phyloP scores from a whole-genome alignment of 2,113 vertebrate species.

The Petrocephalus microphthalmus region DNA sequence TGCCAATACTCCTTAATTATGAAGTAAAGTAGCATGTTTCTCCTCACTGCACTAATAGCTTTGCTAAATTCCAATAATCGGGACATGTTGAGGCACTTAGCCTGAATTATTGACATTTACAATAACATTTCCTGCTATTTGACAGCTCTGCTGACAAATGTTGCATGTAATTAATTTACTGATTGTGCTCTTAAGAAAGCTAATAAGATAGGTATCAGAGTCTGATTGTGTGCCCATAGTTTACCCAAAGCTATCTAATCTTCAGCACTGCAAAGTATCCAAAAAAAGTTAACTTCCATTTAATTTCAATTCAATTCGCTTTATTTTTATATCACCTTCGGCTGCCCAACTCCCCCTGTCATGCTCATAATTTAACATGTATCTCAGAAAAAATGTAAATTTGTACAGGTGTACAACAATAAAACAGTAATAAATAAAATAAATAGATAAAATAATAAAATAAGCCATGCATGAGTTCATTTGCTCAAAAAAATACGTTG shows the following conservation, averaged over 20 bases:
- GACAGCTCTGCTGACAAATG: neutral
- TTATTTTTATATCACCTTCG: neutral
- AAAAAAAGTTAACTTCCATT: neutral
- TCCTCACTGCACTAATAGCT: neutral
- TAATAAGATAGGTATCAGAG: neutral
- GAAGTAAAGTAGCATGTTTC: neutral
- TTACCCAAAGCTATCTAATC: neutral
- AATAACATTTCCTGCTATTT: neutral
- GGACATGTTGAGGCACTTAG: neutral
- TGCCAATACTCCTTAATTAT: neutral
- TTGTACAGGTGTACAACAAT: neutral
- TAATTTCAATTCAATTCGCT: neutral
- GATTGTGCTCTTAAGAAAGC: neutral
- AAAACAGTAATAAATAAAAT: neutral
- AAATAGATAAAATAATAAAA: neutral
- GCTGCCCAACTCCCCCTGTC: neutral
- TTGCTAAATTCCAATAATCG: neutral
- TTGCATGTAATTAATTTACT: neutral
- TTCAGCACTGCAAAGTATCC: neutral
- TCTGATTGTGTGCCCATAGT: neutral
- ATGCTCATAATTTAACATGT: neutral
- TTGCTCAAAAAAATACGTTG: neutral
- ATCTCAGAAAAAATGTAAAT: neutral
- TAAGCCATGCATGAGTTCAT: neutral
- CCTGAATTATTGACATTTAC: constrained; percentile 4